phyloP scores from a whole-genome alignment of 2,797 vertebrate species.

The Erethizon dorsatum region DNA sequence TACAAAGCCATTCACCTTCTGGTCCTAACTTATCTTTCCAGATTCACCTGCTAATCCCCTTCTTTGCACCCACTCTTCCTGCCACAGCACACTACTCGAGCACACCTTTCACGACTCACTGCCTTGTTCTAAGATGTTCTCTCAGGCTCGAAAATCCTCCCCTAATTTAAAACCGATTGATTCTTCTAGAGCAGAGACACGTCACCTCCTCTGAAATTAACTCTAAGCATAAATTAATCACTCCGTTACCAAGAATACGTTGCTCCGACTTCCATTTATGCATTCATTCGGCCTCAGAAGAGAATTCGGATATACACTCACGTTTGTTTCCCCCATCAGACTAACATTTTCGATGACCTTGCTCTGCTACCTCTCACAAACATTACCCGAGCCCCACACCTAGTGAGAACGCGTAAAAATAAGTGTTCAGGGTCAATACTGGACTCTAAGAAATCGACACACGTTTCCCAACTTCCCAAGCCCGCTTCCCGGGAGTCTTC shows the following conservation, averaged over 20 bases:
- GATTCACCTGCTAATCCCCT: background rate
- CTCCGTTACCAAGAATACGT: background rate
- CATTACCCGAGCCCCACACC: background rate
- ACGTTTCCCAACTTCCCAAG: background rate
- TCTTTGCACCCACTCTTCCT: background rate
- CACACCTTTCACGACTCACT: conserved; percentile 4
- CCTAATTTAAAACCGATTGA: conserved; percentile 58
- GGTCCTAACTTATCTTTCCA: background rate
- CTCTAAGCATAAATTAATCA: conserved; percentile 11
- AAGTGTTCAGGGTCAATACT: background rate
- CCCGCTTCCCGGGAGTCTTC: background rate
- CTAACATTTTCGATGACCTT: background rate
- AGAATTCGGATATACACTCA: background rate
- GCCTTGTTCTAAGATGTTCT: conserved; percentile 14
- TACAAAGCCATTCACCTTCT: background rate
- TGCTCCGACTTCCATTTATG: background rate
- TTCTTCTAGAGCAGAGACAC: conserved; percentile 5
- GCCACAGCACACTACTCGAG: background rate
- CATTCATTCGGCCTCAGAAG: background rate
- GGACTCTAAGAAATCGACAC: background rate
- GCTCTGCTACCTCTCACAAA: background rate
- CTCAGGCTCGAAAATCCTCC: conserved; percentile 5
- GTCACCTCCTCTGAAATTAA: conserved; percentile 47
- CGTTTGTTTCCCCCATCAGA: background rate
- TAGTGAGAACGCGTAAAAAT: background rate